These are phyloP conservation scores for Pyralis farinalis DNA, from an alignment of 2,888 invertebrate species.

Conservation along the genomic window DNA sequence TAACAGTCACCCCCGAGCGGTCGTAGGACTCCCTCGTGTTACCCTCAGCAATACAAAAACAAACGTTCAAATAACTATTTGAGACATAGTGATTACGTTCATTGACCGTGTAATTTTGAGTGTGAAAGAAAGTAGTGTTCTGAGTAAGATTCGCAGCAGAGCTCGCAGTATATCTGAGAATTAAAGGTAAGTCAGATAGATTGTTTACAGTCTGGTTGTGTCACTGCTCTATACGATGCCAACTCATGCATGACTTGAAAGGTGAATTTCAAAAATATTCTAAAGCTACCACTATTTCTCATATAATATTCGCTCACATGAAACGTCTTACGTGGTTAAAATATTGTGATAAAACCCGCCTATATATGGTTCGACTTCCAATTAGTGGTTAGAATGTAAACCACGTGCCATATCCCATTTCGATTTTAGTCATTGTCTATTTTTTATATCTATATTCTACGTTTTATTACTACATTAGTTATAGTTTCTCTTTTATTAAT, in stretches of 20 bases:
- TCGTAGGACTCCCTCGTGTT: slow-evolving; percentile 54
- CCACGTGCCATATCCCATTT: background rate
- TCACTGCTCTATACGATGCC: slow-evolving; percentile 50
- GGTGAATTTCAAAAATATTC: slow-evolving; percentile 11
- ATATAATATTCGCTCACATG: background rate
- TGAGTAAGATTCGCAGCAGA: background rate
- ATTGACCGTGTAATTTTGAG: slow-evolving; percentile 32
- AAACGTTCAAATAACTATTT: slow-evolving; percentile 42
- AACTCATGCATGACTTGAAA: slow-evolving; percentile 43
- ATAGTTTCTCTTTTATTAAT: background rate
- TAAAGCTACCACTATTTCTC: slow-evolving; percentile 5
- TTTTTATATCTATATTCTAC: too few species aligned
- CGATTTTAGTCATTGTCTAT: too few species aligned
- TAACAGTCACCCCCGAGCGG: slow-evolving; percentile 74
- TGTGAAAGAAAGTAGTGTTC: slow-evolving; percentile 30
- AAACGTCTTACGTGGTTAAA: too few species aligned
- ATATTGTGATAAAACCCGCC: too few species aligned
- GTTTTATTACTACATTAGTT: background rate
- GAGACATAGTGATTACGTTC: slow-evolving; percentile 35
- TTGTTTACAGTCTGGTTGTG: slow-evolving; percentile 57
- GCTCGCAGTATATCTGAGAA: slow-evolving; percentile 14
- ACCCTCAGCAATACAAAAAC: slow-evolving; percentile 49
- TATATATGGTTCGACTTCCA: too few species aligned
- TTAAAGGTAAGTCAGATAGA: slow-evolving; percentile 35
- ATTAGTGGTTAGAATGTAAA: background rate